Percentiles rank a stretch among this genome's conserved stretches.
phyloP scores from a whole-genome alignment of 2,888 invertebrate species.

The Pyrochroa serraticornis region DNA sequence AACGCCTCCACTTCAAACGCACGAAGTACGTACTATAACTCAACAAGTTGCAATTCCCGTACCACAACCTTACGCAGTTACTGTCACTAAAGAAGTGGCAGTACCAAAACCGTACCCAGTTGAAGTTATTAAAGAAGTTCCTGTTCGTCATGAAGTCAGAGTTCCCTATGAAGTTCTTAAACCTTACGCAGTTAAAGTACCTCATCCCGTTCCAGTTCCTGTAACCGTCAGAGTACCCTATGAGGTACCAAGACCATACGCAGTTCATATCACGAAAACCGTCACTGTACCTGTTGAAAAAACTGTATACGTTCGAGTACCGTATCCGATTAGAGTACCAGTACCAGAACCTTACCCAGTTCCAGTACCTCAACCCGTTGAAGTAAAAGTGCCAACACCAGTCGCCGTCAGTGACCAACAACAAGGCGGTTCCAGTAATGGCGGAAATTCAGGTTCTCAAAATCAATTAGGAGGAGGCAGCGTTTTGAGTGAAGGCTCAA shows the following conservation, averaged over 20 bases:
- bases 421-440: not conserved
- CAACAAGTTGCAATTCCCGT: slow-evolving; percentile 47
- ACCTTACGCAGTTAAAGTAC: slow-evolving; percentile 41
- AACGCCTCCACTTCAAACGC: slow-evolving; percentile 7
- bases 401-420: slow-evolving; percentile 32
- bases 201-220: slow-evolving; percentile 40
- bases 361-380: slow-evolving; percentile 39
- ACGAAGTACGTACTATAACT: slow-evolving; percentile 42
- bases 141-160: slow-evolving; percentile 38
- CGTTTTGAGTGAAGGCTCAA: slow-evolving; percentile 1
- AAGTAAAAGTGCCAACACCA: slow-evolving; percentile 40
- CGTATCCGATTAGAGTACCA: slow-evolving; percentile 37
- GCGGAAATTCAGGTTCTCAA: slow-evolving; percentile 8
- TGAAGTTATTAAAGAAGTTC: slow-evolving; percentile 34
- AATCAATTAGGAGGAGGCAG: slow-evolving; percentile 2
- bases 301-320: slow-evolving; percentile 39
- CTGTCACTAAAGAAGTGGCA: slow-evolving; percentile 43
- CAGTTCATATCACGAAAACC: slow-evolving; percentile 40
- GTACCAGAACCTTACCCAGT: slow-evolving; percentile 43
- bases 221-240: slow-evolving; percentile 40
- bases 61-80: slow-evolving; percentile 50
- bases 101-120: slow-evolving; percentile 51
- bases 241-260: slow-evolving; percentile 44
- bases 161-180: slow-evolving; percentile 46
- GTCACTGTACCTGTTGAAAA: slow-evolving; percentile 39